Percentiles rank a stretch among this genome's conserved stretches.
These are phyloP conservation scores for Nothoprocta perdicaria DNA, from an alignment of 2,113 vertebrate genomes.

Conservation along the genomic window DNA sequence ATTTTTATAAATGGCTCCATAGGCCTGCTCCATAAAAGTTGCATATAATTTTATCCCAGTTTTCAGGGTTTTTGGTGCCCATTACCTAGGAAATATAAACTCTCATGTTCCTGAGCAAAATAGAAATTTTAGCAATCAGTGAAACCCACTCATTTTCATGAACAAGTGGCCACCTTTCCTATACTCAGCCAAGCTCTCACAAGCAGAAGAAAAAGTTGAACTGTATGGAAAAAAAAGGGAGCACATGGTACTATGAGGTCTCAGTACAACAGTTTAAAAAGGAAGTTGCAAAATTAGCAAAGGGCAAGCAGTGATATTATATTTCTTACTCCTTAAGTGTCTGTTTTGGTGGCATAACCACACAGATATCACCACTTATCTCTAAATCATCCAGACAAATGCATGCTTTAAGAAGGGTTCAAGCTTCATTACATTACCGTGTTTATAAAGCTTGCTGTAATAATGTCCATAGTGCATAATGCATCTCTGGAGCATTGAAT, in stretches of 20 bases:
- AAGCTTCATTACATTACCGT: background rate
- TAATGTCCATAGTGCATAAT: background rate
- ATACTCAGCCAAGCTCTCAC: background rate
- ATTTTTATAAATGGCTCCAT: constrained; percentile 63
- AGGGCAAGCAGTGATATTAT: background rate
- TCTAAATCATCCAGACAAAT: background rate
- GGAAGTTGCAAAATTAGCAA: constrained; percentile 52
- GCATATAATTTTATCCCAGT: constrained; percentile 47
- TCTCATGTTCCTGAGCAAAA: constrained; percentile 34
- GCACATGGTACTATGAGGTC: background rate
- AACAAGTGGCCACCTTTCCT: constrained; percentile 9
- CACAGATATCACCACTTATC: background rate
- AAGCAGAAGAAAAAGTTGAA: background rate
- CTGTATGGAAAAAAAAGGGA: background rate
- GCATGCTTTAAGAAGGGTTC: background rate
- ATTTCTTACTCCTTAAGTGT: background rate
- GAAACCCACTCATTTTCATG: constrained; percentile 41
- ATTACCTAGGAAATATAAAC: constrained; percentile 69
- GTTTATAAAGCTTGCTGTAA: constrained; percentile 18
- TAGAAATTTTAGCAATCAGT: background rate
- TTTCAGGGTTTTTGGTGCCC: constrained; percentile 60
- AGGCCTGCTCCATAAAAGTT: constrained; percentile 43
- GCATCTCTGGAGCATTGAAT: background rate
- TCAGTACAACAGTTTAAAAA: background rate
- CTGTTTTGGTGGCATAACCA: background rate